phyloP scores from a whole-genome alignment of 2,888 invertebrate species.

The Chloroclystis v-ata region DNA sequence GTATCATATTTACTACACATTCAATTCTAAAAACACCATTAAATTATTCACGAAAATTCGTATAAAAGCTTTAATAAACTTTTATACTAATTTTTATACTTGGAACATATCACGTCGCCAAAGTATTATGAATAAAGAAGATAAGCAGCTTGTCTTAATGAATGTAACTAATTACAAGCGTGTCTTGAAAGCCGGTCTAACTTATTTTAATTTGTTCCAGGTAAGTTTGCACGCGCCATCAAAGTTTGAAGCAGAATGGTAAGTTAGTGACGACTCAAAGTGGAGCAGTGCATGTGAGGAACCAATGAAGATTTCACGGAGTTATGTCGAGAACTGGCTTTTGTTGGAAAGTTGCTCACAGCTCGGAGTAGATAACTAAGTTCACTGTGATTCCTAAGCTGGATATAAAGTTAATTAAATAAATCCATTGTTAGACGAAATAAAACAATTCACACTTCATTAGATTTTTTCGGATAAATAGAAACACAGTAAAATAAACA shows the following conservation, averaged over 20 bases:
- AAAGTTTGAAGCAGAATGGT: slow-evolving; percentile 9
- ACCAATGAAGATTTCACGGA: background rate
- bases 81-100: no score
- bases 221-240: slow-evolving; percentile 22
- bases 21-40: no score
- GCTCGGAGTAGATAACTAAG: background rate
- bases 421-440: no score
- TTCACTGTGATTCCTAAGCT: background rate
- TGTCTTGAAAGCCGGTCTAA: slow-evolving; percentile 4
- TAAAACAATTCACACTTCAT: no score
- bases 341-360: background rate
- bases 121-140: no score
- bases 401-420: background rate
- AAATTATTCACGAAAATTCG: no score
- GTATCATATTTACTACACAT: no score
- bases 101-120: no score
- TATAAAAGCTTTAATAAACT: no score
- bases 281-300: background rate
- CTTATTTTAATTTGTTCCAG: slow-evolving; percentile 25
- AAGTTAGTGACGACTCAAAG: slow-evolving; percentile 8
- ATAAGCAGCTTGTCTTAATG: no score
- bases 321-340: background rate
- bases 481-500: no score
- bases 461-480: no score
- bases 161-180: background rate